Evolutionary conservation across 1,140 invertebrate species (phyloP).

Genomic region (Leptopilina clavipes): DNA sequence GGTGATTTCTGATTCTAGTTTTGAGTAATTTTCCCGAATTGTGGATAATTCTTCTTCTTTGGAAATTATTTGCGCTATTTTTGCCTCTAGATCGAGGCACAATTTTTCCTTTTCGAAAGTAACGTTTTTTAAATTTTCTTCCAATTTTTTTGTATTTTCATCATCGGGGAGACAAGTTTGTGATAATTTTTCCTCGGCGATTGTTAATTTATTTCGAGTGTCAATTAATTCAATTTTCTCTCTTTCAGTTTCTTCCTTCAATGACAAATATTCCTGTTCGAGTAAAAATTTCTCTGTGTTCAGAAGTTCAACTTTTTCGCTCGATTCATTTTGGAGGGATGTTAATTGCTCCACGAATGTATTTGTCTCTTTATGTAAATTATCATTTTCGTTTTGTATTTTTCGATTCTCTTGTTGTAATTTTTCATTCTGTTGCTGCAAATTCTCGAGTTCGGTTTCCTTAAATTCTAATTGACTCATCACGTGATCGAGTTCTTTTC

Average conservation of each 20-base stretch:
- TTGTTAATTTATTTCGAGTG: constrained; percentile 66
- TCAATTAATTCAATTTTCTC: constrained; percentile 69
- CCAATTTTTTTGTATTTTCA: constrained; percentile 23
- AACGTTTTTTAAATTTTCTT: constrained; percentile 37
- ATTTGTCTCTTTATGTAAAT: constrained; percentile 59
- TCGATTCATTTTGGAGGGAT: constrained; percentile 59
- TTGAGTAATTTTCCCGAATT: constrained; percentile 21
- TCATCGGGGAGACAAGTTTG: constrained; percentile 43
- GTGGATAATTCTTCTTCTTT: constrained; percentile 42
- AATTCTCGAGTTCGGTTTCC: constrained; percentile 47
- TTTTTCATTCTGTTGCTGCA: constrained; percentile 31
- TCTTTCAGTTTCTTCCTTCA: constrained; percentile 37
- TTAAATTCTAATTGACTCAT: constrained; percentile 49
- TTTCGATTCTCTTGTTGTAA: neutral
- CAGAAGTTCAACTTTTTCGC: constrained; percentile 70
- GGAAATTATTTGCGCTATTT: constrained; percentile 38
- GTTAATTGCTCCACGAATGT: constrained; percentile 61
- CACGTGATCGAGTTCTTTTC: constrained; percentile 61
- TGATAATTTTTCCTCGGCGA: constrained; percentile 71
- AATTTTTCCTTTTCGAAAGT: constrained; percentile 37
- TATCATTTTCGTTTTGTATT: constrained; percentile 58
- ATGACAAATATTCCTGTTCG: constrained; percentile 70
- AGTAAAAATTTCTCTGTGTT: constrained; percentile 69
- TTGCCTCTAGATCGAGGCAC: constrained; percentile 35
- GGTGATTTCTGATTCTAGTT: neutral